A percentile compares a stretch with the other conserved stretches of the same genome.
These are phyloP conservation scores for Fabriciana adippe DNA, from an alignment of 2,888 invertebrate species.

Conservation along the genomic window DNA sequence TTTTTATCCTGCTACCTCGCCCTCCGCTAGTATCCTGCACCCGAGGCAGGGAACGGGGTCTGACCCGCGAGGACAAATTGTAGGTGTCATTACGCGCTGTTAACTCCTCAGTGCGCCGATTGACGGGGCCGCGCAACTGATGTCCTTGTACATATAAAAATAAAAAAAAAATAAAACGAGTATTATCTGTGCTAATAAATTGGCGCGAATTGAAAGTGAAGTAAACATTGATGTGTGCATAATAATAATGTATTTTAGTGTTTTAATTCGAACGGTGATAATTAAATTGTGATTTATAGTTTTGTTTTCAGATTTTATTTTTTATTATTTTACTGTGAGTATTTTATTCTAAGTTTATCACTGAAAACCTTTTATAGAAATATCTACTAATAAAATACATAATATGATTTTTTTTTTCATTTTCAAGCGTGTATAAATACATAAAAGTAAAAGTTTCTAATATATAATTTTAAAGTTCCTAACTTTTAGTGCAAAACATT, in stretches of 20 bases:
- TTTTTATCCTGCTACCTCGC: constrained; percentile 37
- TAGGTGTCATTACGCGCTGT: constrained; percentile 72
- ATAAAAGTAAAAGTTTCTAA: too few relatives aligned
- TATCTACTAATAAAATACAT: too few relatives aligned
- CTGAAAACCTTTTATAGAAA: too few relatives aligned
- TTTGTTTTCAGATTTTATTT: constrained; percentile 20
- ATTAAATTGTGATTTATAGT: constrained; percentile 21
- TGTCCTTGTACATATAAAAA: constrained; percentile 44
- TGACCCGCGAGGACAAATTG: constrained; percentile 75
- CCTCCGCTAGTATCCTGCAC: constrained; percentile 56
- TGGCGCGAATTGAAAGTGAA: constrained; percentile 27
- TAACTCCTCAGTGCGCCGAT: constrained; percentile 68
- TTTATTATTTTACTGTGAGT: constrained; percentile 24
- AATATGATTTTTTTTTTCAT: too few relatives aligned
- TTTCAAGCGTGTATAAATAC: too few relatives aligned
- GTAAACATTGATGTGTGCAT: constrained; percentile 25
- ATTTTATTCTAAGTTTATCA: neutral
- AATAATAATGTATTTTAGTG: constrained; percentile 18
- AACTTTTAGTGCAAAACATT: neutral
- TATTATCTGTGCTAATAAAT: constrained; percentile 22
- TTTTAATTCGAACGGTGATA: constrained; percentile 9
- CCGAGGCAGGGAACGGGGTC: constrained; percentile 60
- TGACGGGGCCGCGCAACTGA: constrained; percentile 59
- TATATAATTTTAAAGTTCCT: too few relatives aligned
- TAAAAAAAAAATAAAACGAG: constrained; percentile 14